A percentile compares a stretch with the other conserved stretches of the same genome.
These are phyloP conservation scores for Triops longicaudatus DNA, from an alignment of 1,140 invertebrate genomes.

Conservation along the genomic window DNA sequence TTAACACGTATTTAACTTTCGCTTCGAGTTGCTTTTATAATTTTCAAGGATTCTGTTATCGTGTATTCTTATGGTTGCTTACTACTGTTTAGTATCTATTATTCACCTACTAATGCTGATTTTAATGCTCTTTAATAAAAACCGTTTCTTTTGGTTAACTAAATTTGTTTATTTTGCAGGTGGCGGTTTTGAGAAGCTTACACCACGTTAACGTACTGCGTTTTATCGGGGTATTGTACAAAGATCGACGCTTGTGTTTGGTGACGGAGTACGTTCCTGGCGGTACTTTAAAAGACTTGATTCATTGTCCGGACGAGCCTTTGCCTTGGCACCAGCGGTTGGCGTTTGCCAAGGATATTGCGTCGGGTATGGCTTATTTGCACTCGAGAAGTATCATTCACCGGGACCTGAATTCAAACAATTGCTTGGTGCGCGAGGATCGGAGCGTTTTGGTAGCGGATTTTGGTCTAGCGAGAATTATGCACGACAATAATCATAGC, in stretches of 20 bases:
- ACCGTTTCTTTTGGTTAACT: no score
- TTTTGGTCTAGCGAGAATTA: conserved; percentile 85
- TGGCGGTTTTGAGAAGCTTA: conserved; percentile 76
- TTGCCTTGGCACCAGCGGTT: conserved; percentile 75
- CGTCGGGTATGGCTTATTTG: conserved; percentile 84
- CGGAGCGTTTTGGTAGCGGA: conserved; percentile 87
- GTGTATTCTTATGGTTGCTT: no score
- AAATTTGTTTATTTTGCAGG: no score
- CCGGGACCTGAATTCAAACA: conserved; percentile 91
- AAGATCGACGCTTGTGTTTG: conserved; percentile 80
- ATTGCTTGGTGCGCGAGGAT: conserved; percentile 85
- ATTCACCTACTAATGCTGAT: no score
- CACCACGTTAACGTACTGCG: conserved; percentile 81
- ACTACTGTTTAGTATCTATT: no score
- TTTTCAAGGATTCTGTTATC: no score
- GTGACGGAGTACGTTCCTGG: conserved; percentile 87
- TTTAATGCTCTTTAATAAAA: no score
- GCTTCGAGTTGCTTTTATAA: no score
- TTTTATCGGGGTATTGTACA: conserved; percentile 88
- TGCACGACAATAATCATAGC: conserved; percentile 46
- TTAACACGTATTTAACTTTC: no score
- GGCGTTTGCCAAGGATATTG: conserved; percentile 80
- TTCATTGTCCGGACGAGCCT: conserved; percentile 58
- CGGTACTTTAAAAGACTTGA: conserved; percentile 75
- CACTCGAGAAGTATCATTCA: conserved; percentile 93